Evolutionary conservation across 2,797 vertebrate species (phyloP), one percentile per base, ranked within the genome.

Genomic region (Enteromius mattozi): DNA sequence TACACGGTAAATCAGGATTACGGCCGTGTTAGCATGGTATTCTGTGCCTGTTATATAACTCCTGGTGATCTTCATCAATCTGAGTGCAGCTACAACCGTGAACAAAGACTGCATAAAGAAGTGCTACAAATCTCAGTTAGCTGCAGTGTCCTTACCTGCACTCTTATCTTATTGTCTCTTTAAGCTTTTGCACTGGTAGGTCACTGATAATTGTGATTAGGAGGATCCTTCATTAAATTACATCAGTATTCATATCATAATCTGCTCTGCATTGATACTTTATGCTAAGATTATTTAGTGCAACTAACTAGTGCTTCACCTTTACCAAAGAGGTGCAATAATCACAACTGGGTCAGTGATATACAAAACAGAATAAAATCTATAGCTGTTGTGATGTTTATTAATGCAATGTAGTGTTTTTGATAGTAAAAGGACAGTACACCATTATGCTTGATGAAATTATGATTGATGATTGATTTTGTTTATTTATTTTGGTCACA

Each of bases 1-100:
- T 91, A 90, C 37, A 35, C 59, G 84, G 87, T 93, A 90, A 94
- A 92, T 92, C 88, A 86, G 86, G 90, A 94, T 94, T 92, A 94
- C 80, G 74, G 59, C 85, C 87, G 87, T 82, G 85, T 81, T 90
- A 89, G 90, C 85, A 91, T 90, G 81, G 86, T 78, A 87, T 75
- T 90, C 70, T 89, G 79, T 88, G 78, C 82, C 82, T 86, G 91
- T 94, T 94, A 92, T 88, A 85, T 92, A 93, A 94, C 65, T 82
- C 24, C 90, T 90, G 27, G 85, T 87, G 87, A 92, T 92, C 91
- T 89, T 90, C 86, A 83, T 86, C 30, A 70, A 85, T 80, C 83
- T 90, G 87, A 90, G 85, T 91, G 90, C 86, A 88, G 87, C 81
- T 71, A 35, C 33, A 74, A 71, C 87, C 88, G 88, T 91, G 89